These are phyloP conservation scores for Popillia japonica DNA, from an alignment of 1,140 invertebrate species.

Conservation along the genomic window DNA sequence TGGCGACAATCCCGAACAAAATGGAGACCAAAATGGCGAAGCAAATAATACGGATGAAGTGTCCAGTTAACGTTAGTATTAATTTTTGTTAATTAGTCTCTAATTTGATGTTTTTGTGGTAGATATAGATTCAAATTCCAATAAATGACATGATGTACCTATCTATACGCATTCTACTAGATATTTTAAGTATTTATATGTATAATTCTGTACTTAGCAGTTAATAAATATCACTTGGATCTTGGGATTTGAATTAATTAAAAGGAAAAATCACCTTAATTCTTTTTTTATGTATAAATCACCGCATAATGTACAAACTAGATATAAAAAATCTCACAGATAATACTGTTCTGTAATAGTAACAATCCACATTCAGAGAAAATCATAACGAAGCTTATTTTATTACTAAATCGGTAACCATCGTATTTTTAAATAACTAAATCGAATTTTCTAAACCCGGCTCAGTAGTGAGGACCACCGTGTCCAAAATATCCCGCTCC, in stretches of 20 bases:
- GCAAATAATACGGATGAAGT: neutral
- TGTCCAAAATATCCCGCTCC: neutral
- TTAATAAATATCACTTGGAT: too few species aligned
- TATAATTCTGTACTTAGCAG: too few species aligned
- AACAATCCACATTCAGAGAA: neutral
- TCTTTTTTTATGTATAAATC: neutral
- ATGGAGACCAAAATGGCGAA: neutral
- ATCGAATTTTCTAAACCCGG: neutral
- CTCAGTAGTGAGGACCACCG: constrained; percentile 6
- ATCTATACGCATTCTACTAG: too few species aligned
- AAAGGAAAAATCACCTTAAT: too few species aligned
- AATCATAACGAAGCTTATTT: neutral
- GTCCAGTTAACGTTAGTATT: neutral
- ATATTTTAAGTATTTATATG: too few species aligned
- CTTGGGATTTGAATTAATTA: too few species aligned
- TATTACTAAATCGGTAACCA: neutral
- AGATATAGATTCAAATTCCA: too few species aligned
- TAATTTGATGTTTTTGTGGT: too few species aligned
- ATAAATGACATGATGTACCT: too few species aligned
- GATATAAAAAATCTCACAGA: neutral
- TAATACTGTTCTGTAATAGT: constrained; percentile 7
- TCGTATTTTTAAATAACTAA: neutral
- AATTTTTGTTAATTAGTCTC: too few species aligned
- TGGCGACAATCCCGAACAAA: neutral
- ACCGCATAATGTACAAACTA: neutral